Evolutionary conservation across 2,113 vertebrate genomes (phyloP).

Genomic region (Columbina picui): DNA sequence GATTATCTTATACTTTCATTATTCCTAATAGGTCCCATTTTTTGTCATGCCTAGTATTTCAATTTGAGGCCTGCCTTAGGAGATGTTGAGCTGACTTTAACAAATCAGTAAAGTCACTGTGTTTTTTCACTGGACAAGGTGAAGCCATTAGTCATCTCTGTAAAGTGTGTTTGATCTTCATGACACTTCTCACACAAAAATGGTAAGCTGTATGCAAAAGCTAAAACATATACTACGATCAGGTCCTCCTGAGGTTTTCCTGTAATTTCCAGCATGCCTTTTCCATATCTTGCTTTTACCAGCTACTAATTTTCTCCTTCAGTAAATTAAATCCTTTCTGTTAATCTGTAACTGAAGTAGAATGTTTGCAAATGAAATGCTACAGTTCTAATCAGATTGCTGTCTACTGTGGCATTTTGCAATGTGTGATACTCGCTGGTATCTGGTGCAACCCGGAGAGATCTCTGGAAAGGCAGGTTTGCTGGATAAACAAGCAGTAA

Average conservation of each 20-base stretch:
- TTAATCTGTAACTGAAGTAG: slow-evolving; percentile 59
- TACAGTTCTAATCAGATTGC: slow-evolving; percentile 48
- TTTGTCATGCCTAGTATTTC: background rate
- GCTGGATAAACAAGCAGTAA: slow-evolving; percentile 18
- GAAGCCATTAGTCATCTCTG: background rate
- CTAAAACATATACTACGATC: background rate
- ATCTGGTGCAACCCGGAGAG: slow-evolving; percentile 37
- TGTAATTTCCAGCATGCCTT: background rate
- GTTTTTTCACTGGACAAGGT: background rate
- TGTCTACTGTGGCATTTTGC: background rate
- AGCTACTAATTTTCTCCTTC: slow-evolving; percentile 14
- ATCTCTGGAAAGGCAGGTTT: slow-evolving; percentile 33
- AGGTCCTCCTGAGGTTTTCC: background rate
- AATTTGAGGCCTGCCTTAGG: background rate
- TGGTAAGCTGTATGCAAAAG: background rate
- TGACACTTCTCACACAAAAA: background rate
- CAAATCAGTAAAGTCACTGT: background rate
- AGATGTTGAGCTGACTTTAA: background rate
- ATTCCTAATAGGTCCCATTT: background rate
- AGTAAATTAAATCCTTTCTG: slow-evolving; percentile 21
- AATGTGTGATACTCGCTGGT: background rate
- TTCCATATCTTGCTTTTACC: background rate
- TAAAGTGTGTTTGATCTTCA: background rate
- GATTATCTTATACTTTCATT: background rate
- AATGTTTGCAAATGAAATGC: slow-evolving; percentile 35